Evolutionary conservation across 2,113 vertebrate species (phyloP).

Genomic region (Donacobius atricapilla): DNA sequence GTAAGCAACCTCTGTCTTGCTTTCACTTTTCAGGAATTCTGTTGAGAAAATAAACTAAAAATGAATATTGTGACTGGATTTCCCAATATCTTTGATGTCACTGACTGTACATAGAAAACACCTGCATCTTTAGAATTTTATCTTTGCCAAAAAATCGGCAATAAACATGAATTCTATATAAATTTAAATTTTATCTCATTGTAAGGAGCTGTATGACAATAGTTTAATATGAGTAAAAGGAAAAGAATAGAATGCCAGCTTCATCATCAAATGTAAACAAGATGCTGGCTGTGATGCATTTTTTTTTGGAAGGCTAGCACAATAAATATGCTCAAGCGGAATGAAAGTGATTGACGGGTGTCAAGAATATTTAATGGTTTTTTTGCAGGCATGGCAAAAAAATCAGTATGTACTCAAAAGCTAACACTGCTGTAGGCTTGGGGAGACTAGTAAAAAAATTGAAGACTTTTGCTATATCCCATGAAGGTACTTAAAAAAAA

Average conservation of each 20-base stretch:
- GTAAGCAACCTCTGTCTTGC: not conserved
- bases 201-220: not conserved
- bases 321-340: not conserved
- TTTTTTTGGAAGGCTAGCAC: not conserved
- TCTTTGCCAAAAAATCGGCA: not conserved
- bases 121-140: not conserved
- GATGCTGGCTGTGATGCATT: not conserved
- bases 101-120: not conserved
- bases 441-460: not conserved
- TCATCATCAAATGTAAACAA: not conserved
- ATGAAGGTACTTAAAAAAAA: not conserved
- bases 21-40: not conserved
- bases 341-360: not conserved
- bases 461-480: not conserved
- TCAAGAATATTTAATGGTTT: not conserved
- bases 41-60: not conserved
- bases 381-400: not conserved
- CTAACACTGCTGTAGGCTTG: not conserved
- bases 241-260: not conserved
- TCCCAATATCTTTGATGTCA: not conserved
- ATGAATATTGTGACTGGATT: not conserved
- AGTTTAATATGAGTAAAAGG: not conserved
- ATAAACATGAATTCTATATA: not conserved
- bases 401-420: rapidly evolving
- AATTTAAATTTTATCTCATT: not conserved